Evolutionary conservation across 1,140 invertebrate species (phyloP).

Genomic region (Ganaspis sp.): DNA sequence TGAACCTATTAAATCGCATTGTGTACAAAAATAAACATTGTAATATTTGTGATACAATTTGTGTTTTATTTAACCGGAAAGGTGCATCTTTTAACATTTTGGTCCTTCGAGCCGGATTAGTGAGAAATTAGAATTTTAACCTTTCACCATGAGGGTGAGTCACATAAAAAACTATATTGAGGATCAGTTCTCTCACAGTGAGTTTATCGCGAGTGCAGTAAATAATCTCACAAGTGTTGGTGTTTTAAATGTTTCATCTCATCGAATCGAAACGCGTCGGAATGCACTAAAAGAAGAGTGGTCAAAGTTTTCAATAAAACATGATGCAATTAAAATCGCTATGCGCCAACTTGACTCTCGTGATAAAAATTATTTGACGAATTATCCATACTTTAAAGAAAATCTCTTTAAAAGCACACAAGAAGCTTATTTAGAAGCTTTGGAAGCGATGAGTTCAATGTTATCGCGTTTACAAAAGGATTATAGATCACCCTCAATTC

Average conservation of each 20-base stretch:
- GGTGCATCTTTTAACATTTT: no score
- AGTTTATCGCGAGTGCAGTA: neutral
- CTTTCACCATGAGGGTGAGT: no score
- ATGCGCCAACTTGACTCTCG: neutral
- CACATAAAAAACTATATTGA: neutral
- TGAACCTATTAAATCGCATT: no score
- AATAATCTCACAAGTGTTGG: no score
- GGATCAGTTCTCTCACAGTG: neutral
- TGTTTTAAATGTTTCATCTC: neutral
- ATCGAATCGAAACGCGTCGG: neutral
- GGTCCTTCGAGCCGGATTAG: no score
- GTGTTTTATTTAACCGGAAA: no score
- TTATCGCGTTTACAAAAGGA: neutral
- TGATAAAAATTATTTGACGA: neutral
- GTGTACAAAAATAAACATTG: no score
- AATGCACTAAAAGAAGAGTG: conserved; percentile 6
- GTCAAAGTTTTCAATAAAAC: conserved; percentile 27
- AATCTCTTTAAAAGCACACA: neutral
- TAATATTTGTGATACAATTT: no score
- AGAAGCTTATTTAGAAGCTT: neutral
- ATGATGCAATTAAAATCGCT: neutral
- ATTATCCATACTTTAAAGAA: neutral
- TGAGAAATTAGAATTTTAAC: no score
- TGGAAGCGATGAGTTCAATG: neutral
- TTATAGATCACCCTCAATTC: neutral